Percentiles rank a stretch among this genome's conserved stretches.
Evolutionary conservation across 2,797 vertebrate genomes (phyloP).

Genomic region (Serranus cabrilla): DNA sequence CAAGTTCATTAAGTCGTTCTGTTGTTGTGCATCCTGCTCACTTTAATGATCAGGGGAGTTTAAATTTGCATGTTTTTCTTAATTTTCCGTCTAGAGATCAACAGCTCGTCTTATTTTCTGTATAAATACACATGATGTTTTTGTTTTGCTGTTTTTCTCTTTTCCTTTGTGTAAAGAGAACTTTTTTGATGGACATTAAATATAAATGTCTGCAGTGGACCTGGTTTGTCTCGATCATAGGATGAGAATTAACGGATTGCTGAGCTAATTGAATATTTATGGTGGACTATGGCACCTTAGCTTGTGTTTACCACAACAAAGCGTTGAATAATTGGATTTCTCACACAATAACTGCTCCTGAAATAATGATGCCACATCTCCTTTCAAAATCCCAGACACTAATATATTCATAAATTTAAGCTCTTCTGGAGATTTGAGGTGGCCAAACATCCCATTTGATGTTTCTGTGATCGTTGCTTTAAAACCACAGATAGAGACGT

Average conservation of each 20-base stretch:
- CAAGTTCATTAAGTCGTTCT: constrained; percentile 18
- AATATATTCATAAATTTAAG: constrained; percentile 46
- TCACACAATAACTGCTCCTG: constrained; percentile 1
- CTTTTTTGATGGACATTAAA: constrained; percentile 19
- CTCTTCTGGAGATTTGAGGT: constrained; percentile 27
- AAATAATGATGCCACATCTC: constrained; percentile 18
- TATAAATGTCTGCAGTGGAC: background rate
- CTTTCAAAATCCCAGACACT: constrained; percentile 4
- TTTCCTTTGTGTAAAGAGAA: background rate
- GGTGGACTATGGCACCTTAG: background rate
- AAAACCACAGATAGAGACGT: constrained; percentile 16
- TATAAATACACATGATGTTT: background rate
- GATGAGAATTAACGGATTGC: background rate
- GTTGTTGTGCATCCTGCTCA: constrained; percentile 15
- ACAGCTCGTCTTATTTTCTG: background rate
- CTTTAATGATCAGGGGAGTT: constrained; percentile 8
- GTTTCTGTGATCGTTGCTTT: constrained; percentile 25
- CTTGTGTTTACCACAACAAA: constrained; percentile 16
- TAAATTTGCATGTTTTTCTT: background rate
- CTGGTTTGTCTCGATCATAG: background rate
- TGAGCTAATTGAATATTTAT: background rate
- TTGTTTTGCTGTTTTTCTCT: background rate
- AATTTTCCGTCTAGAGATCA: constrained; percentile 17
- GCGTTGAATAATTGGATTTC: constrained; percentile 26
- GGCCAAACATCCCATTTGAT: constrained; percentile 30